Evolutionary conservation across 1,140 invertebrate genomes (phyloP).

Genomic region (Trichomalopsis sarcophagae): DNA sequence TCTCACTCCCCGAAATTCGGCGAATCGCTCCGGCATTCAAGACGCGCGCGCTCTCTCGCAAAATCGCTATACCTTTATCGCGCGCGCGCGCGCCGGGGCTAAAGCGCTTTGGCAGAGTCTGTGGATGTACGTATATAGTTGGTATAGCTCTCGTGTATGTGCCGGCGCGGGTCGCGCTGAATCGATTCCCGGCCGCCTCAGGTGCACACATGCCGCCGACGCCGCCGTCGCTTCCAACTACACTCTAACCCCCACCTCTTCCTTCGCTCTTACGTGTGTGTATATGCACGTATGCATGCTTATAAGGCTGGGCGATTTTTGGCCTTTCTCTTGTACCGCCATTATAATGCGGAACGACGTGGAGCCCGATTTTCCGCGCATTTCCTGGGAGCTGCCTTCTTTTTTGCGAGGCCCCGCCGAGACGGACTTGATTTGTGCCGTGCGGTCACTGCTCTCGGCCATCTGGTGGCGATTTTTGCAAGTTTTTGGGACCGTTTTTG

Average conservation of each 20-base stretch:
- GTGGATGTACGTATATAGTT: not conserved
- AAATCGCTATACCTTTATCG: not conserved
- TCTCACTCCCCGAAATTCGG: not conserved
- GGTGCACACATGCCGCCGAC: not conserved
- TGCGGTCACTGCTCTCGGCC: too few species aligned
- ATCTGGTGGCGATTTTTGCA: too few species aligned
- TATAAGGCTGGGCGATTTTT: conserved; percentile 31
- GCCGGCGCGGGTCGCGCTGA: not conserved
- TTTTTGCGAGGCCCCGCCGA: too few species aligned
- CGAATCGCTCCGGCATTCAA: not conserved
- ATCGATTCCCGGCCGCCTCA: not conserved
- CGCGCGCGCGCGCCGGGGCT: not conserved
- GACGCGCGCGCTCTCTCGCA: not conserved
- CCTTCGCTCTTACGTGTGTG: not conserved
- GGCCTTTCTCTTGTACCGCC: conserved; percentile 15
- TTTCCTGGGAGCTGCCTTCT: not conserved
- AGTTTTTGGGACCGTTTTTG: too few species aligned
- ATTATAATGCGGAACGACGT: conserved; percentile 48
- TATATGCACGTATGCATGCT: too few species aligned
- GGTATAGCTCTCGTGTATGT: not conserved
- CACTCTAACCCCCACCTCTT: too few species aligned
- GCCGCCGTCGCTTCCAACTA: not conserved
- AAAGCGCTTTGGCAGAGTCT: conserved; percentile 3
- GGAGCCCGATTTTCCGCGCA: conserved; percentile 35
- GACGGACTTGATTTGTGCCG: not conserved